phyloP scores from a whole-genome alignment of 2,797 vertebrate species.

The Tragopan temminckii region DNA sequence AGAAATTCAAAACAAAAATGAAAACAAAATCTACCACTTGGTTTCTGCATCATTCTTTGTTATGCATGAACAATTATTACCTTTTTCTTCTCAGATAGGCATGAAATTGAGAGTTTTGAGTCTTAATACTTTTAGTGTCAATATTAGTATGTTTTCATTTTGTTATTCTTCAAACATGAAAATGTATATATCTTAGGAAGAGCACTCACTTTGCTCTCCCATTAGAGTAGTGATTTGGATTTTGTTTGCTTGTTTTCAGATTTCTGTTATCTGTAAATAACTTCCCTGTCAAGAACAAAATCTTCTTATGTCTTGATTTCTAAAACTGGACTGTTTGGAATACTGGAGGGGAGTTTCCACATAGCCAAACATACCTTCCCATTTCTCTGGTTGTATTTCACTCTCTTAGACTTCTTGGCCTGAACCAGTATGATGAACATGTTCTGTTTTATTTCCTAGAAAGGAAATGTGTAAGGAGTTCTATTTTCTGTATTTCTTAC shows the following conservation, averaged over 20 bases:
- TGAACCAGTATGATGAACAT: background rate
- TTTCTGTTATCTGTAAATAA: background rate
- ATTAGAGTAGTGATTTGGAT: background rate
- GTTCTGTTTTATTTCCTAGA: background rate
- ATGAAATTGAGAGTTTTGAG: background rate
- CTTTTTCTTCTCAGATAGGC: background rate
- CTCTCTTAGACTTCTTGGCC: background rate
- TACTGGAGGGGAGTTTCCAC: background rate
- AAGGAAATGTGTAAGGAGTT: fast-evolving
- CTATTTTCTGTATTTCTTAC: no score
- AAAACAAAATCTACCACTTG: background rate
- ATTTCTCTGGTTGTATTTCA: fast-evolving
- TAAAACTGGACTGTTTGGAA: background rate
- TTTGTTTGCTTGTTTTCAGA: background rate
- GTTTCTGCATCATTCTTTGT: background rate
- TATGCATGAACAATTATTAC: background rate
- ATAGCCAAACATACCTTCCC: background rate
- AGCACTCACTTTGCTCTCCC: background rate
- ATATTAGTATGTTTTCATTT: background rate
- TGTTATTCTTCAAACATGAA: background rate
- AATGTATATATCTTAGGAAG: background rate
- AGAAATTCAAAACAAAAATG: background rate
- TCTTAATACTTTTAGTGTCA: background rate
- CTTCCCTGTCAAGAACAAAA: background rate
- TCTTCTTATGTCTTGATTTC: background rate